A percentile compares a stretch with the other conserved stretches of the same genome.
Evolutionary conservation across 1,140 invertebrate genomes (phyloP).

Genomic region (Paralvinella palmiformis): DNA sequence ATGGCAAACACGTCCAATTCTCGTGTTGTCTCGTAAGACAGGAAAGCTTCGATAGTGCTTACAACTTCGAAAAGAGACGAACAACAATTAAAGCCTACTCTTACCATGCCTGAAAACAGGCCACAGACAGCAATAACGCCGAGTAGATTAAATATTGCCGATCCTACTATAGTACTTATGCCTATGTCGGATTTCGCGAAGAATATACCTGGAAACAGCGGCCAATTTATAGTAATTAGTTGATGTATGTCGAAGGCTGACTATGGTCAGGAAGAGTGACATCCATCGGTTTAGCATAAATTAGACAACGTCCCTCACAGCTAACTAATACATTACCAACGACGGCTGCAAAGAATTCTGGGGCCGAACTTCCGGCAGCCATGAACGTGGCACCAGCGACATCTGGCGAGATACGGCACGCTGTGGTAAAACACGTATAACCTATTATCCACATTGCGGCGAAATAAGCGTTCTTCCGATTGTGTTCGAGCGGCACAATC

Average conservation of each 20-base stretch:
- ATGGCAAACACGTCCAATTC: neutral
- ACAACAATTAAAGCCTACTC: neutral
- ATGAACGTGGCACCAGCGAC: slow-evolving; percentile 54
- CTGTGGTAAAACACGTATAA: neutral
- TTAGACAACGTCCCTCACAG: no score
- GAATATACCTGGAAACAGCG: neutral
- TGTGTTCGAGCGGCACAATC: neutral
- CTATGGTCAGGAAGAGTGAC: no score
- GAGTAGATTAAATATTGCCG: slow-evolving; percentile 44
- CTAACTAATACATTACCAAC: no score
- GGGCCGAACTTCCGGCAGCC: slow-evolving; percentile 78
- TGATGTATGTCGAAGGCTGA: no score
- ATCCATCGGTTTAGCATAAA: no score
- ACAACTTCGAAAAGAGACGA: no score
- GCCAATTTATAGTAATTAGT: no score
- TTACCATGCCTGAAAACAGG: slow-evolving; percentile 21
- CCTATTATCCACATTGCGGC: neutral
- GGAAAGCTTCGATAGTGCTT: neutral
- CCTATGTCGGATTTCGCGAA: slow-evolving; percentile 27
- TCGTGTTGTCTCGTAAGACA: neutral
- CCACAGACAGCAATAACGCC: slow-evolving; percentile 46
- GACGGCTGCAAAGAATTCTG: slow-evolving; percentile 86
- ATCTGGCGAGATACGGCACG: slow-evolving; percentile 27
- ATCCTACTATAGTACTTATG: slow-evolving; percentile 45
- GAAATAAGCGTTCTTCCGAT: neutral